Base-by-base conservation (phyloP, 2,113 vertebrate genomes). In the Hyla sarda region DNA sequence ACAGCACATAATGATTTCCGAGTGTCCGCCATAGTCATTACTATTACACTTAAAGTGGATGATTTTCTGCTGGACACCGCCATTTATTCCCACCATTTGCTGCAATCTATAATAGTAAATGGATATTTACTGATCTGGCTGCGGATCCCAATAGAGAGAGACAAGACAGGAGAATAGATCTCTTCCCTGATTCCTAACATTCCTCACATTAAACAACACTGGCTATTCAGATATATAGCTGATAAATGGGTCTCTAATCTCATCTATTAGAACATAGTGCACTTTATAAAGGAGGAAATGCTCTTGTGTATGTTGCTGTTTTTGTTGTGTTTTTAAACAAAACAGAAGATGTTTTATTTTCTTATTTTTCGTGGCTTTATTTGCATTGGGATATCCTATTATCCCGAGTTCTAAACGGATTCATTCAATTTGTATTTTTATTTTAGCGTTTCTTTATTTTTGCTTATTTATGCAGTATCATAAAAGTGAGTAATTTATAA, bases 1-100 rank as follows among this genome's bases (percentile, higher is more conserved):
- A 91, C 32, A 71, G 89, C 88, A 90, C 91, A 90, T 93, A 92
- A 92, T 92, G 91, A 92, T 92, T 92, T 92, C 91, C 87, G 88
- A 90, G 89, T 87, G 89, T 88, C 60, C 65, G n/a, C 76, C 62
- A 72, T 87, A 82, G 77, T 82, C 85, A 87, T 87, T 82, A 81
- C 65, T 82, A 82, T 80, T 87, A 82, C 76, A 72, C 84, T 86
- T 80, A 86, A 80, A 86, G 79, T 81, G 84, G 84, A 81, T 86
- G 37, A 86, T 86, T 80, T 86, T 86, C 84, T 30, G 58, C 85
- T 82, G 85, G 85, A 87, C 85, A 87, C 37, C 25, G 73, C 85
- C 67, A 80, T 87, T 87, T 52, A 82, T 81, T 48, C 78, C 25
- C 78, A 74, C 62, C 85, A 87, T 87, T 87, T 81, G 69, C 77